These are phyloP conservation scores for Drosophila mojavensis DNA, from an alignment of 1,140 invertebrate species.

Conservation along the genomic window DNA sequence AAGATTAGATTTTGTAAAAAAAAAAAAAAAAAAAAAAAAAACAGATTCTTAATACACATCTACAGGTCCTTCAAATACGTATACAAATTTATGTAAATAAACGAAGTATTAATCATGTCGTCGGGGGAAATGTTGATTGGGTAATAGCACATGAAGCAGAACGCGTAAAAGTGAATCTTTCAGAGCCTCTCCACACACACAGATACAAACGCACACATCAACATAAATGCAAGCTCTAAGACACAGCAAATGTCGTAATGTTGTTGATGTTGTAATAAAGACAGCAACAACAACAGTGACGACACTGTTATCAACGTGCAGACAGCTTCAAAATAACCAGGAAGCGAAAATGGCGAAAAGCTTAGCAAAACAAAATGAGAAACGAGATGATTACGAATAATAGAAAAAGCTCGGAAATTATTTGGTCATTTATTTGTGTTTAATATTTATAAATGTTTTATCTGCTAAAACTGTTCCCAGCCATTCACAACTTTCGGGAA, in stretches of 20 bases:
- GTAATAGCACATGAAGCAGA: constrained; percentile 34
- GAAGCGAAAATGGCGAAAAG: constrained; percentile 51
- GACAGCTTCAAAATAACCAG: constrained; percentile 56
- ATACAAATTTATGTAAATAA: too few relatives aligned
- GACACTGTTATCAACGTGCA: constrained; percentile 58
- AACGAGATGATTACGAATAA: constrained; percentile 30
- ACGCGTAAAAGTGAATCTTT: constrained; percentile 70
- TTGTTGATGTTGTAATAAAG: constrained; percentile 77
- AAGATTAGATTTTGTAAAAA: too few relatives aligned
- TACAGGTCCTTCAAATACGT: too few relatives aligned
- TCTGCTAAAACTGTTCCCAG: constrained; percentile 54
- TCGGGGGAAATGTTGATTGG: constrained; percentile 44
- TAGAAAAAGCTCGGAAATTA: constrained; percentile 21
- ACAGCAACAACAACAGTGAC: constrained; percentile 38
- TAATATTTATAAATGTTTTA: constrained; percentile 32
- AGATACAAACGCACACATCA: constrained; percentile 27
- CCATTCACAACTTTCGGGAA: constrained; percentile 30
- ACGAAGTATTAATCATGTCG: too few relatives aligned
- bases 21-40: too few relatives aligned
- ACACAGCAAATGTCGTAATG: constrained; percentile 71
- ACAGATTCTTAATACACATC: too few relatives aligned
- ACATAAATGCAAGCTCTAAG: constrained; percentile 59
- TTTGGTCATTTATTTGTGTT: constrained; percentile 33
- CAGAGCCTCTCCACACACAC: constrained; percentile 34
- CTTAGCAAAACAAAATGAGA: constrained; percentile 67